A percentile compares a stretch with the other conserved stretches of the same genome.
Evolutionary conservation across 2,888 invertebrate species (phyloP).

Genomic region (Stratiomys singularior): DNA sequence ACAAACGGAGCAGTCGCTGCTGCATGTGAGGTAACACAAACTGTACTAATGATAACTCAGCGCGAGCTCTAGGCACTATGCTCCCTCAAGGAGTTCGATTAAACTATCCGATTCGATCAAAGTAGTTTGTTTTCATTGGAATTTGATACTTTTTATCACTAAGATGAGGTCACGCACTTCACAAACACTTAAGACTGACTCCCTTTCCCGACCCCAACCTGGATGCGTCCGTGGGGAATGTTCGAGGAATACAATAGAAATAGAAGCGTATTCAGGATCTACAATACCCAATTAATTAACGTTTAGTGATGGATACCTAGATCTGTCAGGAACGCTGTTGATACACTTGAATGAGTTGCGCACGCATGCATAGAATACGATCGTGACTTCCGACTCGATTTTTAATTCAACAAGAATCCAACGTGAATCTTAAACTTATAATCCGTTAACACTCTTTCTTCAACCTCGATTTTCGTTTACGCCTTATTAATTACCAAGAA

Average conservation of each 20-base stretch:
- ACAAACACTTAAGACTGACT: not conserved
- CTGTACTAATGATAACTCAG: not conserved
- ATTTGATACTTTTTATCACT: too few species aligned
- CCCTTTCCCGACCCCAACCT: not conserved
- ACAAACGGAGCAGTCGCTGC: not conserved
- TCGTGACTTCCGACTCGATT: not conserved
- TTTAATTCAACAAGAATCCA: not conserved
- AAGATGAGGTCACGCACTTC: not conserved
- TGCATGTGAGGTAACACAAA: not conserved
- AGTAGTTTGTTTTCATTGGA: too few species aligned
- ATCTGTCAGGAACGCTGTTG: not conserved
- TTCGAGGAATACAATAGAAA: too few species aligned
- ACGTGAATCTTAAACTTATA: not conserved
- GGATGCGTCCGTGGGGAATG: too few species aligned
- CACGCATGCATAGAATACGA: constrained; percentile 10
- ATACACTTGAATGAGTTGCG: constrained; percentile 22
- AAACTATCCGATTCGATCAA: not conserved
- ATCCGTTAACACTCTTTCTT: constrained; percentile 7
- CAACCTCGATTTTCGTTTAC: constrained; percentile 8
- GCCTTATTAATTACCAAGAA: not conserved
- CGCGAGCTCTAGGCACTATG: not conserved
- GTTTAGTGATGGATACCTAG: not conserved
- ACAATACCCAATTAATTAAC: too few species aligned
- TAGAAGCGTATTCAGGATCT: too few species aligned
- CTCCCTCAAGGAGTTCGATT: not conserved